Evolutionary conservation across 92 coral and sea anemone species (phyloP).

Genomic region (Epizoanthus stellaris): DNA sequence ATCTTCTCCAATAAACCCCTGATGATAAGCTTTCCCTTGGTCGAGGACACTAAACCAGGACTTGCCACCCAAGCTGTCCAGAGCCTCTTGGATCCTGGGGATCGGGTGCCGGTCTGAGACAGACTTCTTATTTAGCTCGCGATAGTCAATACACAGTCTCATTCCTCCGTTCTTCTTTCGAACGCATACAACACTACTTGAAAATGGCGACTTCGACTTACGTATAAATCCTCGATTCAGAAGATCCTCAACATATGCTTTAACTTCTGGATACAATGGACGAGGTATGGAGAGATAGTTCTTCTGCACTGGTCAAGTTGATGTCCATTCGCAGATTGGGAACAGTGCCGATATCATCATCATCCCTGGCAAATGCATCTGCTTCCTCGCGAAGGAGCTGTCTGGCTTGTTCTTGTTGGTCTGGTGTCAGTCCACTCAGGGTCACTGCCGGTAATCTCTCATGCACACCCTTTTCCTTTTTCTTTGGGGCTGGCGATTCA

Average conservation of each 20-base stretch:
- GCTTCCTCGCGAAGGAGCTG: conserved; percentile 39
- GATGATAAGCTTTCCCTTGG: conserved; percentile 55
- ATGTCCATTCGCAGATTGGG: conserved; percentile 35
- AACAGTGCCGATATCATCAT: conserved; percentile 33
- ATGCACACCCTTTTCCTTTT: no score
- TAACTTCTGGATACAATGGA: conserved; percentile 3
- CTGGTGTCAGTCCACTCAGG: conserved; percentile 38
- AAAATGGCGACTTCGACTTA: conserved; percentile 30
- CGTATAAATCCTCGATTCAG: conserved; percentile 25
- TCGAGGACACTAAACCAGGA: conserved; percentile 50
- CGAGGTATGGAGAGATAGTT: conserved; percentile 35
- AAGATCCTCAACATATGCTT: conserved; percentile 23
- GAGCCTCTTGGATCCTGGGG: conserved; percentile 44
- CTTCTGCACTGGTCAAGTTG: conserved; percentile 36
- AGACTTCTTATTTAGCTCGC: conserved; percentile 1
- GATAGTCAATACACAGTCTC: conserved; percentile 8
- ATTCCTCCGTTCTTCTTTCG: conserved; percentile 28
- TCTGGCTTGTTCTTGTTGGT: conserved; percentile 36
- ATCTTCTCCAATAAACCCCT: conserved; percentile 39
- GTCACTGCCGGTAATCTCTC: conserved; percentile 21
- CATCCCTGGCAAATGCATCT: conserved; percentile 13
- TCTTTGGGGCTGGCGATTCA: background rate
- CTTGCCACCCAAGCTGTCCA: conserved; percentile 47
- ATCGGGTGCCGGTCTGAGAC: conserved; percentile 21
- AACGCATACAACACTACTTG: conserved; percentile 39